Percentiles rank a stretch among this genome's conserved stretches.
phyloP scores from a whole-genome alignment of 2,113 vertebrate genomes.

The Malurus elegans region DNA sequence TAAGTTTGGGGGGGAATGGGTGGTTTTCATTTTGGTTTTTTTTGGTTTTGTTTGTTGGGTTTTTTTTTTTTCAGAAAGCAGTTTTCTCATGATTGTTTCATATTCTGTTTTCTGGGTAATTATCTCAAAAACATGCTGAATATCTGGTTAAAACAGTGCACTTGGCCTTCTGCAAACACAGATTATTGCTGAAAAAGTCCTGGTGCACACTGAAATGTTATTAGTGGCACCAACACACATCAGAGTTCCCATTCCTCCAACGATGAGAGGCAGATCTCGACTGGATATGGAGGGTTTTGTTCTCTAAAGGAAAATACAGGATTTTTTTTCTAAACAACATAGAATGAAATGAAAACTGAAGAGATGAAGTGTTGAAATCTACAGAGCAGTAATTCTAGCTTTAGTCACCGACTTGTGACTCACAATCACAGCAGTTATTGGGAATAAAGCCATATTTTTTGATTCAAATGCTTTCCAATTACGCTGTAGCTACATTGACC shows the following conservation, averaged over 20 bases:
- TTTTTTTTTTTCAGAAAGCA: neutral
- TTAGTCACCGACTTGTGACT: neutral
- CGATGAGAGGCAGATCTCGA: neutral
- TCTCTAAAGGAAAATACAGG: neutral
- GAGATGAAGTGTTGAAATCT: neutral
- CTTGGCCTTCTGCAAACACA: neutral
- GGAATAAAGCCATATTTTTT: neutral
- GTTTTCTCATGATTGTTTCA: neutral
- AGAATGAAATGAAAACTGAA: neutral
- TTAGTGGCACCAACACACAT: neutral
- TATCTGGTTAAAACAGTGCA: neutral
- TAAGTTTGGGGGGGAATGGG: neutral
- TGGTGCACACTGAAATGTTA: neutral
- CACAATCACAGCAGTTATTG: neutral
- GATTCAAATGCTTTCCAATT: neutral
- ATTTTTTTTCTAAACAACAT: neutral
- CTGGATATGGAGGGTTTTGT: neutral
- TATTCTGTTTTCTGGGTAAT: neutral
- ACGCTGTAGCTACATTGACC: neutral
- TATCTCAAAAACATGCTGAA: neutral
- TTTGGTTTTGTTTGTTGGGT: too few species aligned
- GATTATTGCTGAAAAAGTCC: neutral
- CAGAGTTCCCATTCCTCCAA: neutral
- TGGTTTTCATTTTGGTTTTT: accelerated
- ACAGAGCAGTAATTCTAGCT: neutral